Conservation (phyloP, 2,113 vertebrate species). For the Lynx canadensis region DNA sequence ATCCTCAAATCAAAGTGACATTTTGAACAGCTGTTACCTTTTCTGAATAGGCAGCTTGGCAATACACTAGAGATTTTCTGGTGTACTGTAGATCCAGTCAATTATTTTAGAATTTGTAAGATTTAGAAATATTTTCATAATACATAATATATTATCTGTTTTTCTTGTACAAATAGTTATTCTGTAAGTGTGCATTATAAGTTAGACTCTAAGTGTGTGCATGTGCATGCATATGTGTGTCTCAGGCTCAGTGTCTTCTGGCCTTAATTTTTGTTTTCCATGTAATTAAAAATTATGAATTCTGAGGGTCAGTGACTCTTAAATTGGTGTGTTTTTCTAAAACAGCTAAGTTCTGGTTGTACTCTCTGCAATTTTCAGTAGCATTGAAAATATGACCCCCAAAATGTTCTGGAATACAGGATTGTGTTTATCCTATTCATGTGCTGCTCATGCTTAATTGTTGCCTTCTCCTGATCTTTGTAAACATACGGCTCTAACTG, state of each 20-base stretch:
- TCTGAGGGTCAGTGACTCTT: neutral
- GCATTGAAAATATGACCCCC: conserved; percentile 36
- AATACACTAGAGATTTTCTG: conserved; percentile 79
- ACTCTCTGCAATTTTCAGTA: neutral
- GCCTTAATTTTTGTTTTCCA: conserved; percentile 10
- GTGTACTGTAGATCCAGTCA: conserved; percentile 74
- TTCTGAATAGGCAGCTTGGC: conserved; percentile 73
- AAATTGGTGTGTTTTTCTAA: neutral
- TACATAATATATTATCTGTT: neutral
- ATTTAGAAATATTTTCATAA: conserved; percentile 65
- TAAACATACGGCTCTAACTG: neutral
- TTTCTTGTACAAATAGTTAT: neutral
- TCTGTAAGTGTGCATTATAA: neutral
- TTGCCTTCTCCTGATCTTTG: neutral
- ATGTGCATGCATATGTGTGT: neutral
- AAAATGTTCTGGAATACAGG: conserved; percentile 50
- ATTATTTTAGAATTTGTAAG: conserved; percentile 76
- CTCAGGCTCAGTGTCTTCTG: neutral
- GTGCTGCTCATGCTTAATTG: neutral
- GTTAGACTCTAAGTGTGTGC: neutral
- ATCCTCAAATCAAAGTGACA: conserved; percentile 78
- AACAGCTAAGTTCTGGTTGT: conserved; percentile 23
- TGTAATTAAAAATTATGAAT: conserved; percentile 47
- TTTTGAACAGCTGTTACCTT: conserved; percentile 80
- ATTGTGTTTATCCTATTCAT: conserved; percentile 29